These are phyloP conservation scores for Polymixis flavicincta DNA, from an alignment of 2,888 invertebrate genomes.

Conservation along the genomic window DNA sequence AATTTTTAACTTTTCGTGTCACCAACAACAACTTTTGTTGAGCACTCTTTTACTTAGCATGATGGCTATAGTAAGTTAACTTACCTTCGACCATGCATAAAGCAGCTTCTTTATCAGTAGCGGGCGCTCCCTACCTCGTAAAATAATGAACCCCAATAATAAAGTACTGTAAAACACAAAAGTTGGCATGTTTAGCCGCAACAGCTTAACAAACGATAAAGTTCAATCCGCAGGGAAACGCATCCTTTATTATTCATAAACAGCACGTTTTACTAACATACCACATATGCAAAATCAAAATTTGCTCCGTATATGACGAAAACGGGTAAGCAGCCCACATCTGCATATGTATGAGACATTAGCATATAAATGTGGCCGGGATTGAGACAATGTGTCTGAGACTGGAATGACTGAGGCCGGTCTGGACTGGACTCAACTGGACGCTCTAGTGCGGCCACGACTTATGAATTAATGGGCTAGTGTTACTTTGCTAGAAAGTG, in stretches of 20 bases:
- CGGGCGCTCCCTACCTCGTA: not conserved
- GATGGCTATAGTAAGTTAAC: not conserved
- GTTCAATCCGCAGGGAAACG: constrained; percentile 29
- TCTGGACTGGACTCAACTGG: not conserved
- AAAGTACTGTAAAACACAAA: constrained; percentile 15
- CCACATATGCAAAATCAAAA: constrained; percentile 49
- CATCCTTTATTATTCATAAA: constrained; percentile 28
- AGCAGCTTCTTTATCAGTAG: not conserved
- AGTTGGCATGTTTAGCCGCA: constrained; percentile 14
- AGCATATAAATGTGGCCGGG: constrained; percentile 61
- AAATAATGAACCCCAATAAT: not conserved
- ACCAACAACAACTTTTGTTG: not conserved
- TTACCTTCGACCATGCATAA: not conserved
- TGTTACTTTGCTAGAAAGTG: not conserved
- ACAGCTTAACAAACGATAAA: constrained; percentile 24
- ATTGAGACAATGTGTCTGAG: constrained; percentile 64
- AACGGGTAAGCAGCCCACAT: constrained; percentile 51
- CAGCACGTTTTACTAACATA: constrained; percentile 3
- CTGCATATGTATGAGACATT: constrained; percentile 66
- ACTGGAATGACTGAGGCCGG: constrained; percentile 11
- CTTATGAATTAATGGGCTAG: not conserved
- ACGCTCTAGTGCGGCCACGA: not conserved
- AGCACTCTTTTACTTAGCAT: not conserved
- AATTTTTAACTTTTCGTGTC: not conserved
- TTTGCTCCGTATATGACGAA: constrained; percentile 34